Evolutionary conservation across 1,140 invertebrate genomes (phyloP), one percentile per base, ranked within the genome.

Genomic region (Pollicipes pollicipes): DNA sequence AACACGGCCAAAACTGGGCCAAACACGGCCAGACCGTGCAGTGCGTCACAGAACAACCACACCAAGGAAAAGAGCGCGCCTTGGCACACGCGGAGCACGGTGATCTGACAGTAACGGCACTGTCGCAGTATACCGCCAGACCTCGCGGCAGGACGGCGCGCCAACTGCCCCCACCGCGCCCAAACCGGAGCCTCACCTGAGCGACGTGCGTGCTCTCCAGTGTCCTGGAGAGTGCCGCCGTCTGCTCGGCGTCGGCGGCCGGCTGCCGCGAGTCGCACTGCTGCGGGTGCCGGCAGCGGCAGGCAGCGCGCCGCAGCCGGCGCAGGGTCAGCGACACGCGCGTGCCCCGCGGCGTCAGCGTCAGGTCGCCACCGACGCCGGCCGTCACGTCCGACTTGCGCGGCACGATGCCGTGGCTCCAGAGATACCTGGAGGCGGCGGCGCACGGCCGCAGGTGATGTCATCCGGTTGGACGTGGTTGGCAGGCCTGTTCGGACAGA

Each of bases 321-420:
- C 95, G 82, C 80, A 97, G 97, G 21, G 95, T 98, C 45, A 96
- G 87, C 0, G 95, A 98, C 66, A 88, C 85, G 73, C 95, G 82
- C 0, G 80, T 83, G 24, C 77, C 79, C 66, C 94, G 83, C 58
- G 83, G 78, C 68, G 83, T 79, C 1, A 84, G 80, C 3, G 84
- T 87, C 27, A 84, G 75, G 26, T 77, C 80, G 27, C 82, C 80
- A 29, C 78, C 76, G 27, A 76, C 63, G 0, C 79, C 78, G 73
- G 81, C 77, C 70, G 90, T 79, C n/a, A 91, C 81, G 80, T 98
- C 95, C 72, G 84, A 88, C 69, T 88, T 88, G 76, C 92, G 83
- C 0, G 91, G 88, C 66, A 86, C 86, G 72, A 98, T 98, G 3
- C 91, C 90, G 79, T 93, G 90, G 21, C 84, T 87, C 90, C 90